Base-by-base conservation (phyloP, 1,140 invertebrate genomes). In the Sweltsa coloradensis region DNA sequence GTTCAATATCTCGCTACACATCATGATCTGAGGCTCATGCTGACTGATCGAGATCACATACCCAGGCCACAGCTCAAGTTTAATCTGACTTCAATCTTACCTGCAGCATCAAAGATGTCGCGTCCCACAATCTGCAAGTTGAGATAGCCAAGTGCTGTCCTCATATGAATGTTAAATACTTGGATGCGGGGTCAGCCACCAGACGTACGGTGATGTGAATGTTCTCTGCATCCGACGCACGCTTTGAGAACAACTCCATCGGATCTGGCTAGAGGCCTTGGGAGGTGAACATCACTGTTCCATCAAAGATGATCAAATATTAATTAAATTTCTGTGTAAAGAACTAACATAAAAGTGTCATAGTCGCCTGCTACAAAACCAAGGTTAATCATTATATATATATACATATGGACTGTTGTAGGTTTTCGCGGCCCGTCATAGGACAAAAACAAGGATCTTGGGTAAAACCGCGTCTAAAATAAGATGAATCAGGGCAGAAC, bases 21-120 rank as follows among this genome's bases (percentile, higher is more conserved):
- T 67, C 0, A 91, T 56, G 2, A 89, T 70, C 7, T 72, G 60
- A 0, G 64, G 57, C 59, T 91, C 85, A 57, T 85, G 79, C 53
- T 89, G 82, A 13, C 83, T 70, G 27, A 91, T 89, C 0, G 82
- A 79, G 0, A 85, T 87, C 13, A 80, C 59, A 63, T 85, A 83
- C 0, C 85, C 85, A 1, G 85, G 85, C 85, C 83, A 88, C 0
- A 81, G 27, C 54, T 76, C 70, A 16, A 89, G 59, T 52, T 73
- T 68, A 37, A 49, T 52, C 57, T 29, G 2, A 75, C 47, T 39
- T 56, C 45, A n/a, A 68, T 56, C 59, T 66, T 79, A 9, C 72
- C 72, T 3, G 53, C 45, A 1, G 79, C 69, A 66, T 90, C 86
- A 58, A 76, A 94, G 55, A 80, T 91, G 61, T 93, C 80, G 18